Percentiles rank a stretch among this genome's conserved stretches.
Evolutionary conservation across 2,797 vertebrate species (phyloP).

Genomic region (Lithobates pipiens): DNA sequence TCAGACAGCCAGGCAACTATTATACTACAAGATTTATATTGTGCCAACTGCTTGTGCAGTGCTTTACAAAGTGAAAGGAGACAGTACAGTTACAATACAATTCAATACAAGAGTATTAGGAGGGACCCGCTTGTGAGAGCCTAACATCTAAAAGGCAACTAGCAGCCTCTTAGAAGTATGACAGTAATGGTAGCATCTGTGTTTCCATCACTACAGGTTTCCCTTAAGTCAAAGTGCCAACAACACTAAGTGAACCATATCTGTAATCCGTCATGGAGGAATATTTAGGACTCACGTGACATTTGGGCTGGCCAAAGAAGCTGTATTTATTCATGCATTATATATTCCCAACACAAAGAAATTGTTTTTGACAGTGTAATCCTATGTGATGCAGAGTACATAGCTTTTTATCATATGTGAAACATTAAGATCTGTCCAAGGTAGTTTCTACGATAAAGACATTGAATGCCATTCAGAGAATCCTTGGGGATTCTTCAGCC

Average conservation of each 20-base stretch:
- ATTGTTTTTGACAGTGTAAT: background rate
- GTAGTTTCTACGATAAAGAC: background rate
- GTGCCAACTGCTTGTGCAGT: too few relatives aligned
- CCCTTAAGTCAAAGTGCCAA: background rate
- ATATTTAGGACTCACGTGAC: conserved; percentile 17
- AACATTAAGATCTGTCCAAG: background rate
- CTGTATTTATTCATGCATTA: conserved; percentile 17
- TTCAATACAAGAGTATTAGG: too few relatives aligned
- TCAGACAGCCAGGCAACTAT: too few relatives aligned
- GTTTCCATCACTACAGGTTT: too few relatives aligned
- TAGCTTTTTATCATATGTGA: background rate
- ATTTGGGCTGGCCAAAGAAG: background rate
- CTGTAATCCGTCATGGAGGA: background rate
- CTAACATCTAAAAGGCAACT: too few relatives aligned
- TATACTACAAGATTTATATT: too few relatives aligned
- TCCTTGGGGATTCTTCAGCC: background rate
- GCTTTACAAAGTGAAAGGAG: too few relatives aligned
- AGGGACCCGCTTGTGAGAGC: too few relatives aligned
- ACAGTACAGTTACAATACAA: too few relatives aligned
- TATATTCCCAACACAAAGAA: background rate
- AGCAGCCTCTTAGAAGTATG: too few relatives aligned
- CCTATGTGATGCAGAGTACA: background rate
- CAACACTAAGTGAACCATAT: conserved; percentile 5
- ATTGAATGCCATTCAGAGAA: conserved; percentile 3
- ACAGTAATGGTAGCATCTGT: too few relatives aligned